phyloP scores from a whole-genome alignment of 2,113 vertebrate genomes.

The Ceratotherium simum region DNA sequence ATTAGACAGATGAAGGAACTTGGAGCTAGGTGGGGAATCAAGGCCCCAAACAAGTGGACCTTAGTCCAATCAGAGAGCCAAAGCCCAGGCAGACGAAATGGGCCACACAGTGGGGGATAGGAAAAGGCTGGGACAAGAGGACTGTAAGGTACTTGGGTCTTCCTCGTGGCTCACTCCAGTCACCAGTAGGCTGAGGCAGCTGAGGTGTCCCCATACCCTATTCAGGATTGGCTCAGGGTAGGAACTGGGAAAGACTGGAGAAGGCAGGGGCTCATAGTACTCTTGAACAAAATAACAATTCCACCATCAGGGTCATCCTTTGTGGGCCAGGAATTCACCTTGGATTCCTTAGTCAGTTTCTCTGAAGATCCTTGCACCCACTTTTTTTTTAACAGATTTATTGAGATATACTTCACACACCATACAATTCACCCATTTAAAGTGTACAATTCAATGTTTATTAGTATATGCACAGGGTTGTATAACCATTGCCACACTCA shows the following conservation, averaged over 20 bases:
- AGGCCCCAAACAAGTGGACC: neutral
- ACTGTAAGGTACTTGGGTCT: neutral
- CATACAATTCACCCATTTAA: constrained; percentile 5
- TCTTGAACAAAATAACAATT: constrained; percentile 40
- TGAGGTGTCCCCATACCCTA: neutral
- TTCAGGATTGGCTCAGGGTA: neutral
- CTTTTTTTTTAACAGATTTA: neutral
- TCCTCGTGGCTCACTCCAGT: neutral
- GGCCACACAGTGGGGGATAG: neutral
- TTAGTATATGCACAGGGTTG: neutral
- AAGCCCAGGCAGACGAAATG: neutral
- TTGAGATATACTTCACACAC: neutral
- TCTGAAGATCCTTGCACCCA: neutral
- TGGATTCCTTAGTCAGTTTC: neutral
- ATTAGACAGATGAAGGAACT: constrained; percentile 17
- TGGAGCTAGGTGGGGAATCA: neutral
- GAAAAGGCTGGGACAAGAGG: neutral
- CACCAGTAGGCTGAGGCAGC: neutral
- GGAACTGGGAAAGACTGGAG: neutral
- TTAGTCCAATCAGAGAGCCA: constrained; percentile 11
- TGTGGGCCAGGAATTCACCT: neutral
- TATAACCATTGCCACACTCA: neutral
- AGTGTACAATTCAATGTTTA: neutral
- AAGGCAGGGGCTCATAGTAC: neutral
- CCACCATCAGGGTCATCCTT: neutral